Evolutionary conservation across 2,888 invertebrate genomes (phyloP).

Genomic region (Alloscopus bannaensis): DNA sequence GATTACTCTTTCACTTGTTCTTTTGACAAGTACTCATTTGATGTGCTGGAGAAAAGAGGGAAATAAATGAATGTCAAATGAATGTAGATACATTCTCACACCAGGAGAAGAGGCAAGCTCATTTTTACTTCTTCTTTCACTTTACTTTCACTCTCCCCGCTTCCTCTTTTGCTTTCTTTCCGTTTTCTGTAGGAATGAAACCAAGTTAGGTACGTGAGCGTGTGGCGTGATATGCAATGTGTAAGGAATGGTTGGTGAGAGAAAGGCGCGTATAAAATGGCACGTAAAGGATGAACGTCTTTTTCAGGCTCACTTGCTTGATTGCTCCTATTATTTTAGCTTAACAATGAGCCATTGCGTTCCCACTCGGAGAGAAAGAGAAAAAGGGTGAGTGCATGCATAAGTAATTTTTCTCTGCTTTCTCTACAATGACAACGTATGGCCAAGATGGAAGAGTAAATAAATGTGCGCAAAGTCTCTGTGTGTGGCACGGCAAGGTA

Average conservation of each 20-base stretch:
- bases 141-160: not conserved
- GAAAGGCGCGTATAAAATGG: not conserved
- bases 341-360: conserved; percentile 14
- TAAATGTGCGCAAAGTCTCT: too few relatives aligned
- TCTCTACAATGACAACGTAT: too few relatives aligned
- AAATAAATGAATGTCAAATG: conserved; percentile 58
- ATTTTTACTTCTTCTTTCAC: conserved; percentile 34
- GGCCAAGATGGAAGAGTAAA: too few relatives aligned
- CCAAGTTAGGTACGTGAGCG: too few relatives aligned
- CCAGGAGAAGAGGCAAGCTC: conserved; percentile 27
- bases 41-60: conserved; percentile 4
- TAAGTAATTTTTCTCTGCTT: conserved; percentile 45
- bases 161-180: conserved; percentile 3
- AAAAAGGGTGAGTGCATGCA: conserved; percentile 26
- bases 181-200: too few relatives aligned
- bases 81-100: conserved; percentile 18
- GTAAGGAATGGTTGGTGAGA: conserved; percentile 4
- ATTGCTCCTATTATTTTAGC: conserved; percentile 50
- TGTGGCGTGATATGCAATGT: not conserved
- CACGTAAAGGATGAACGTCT: conserved; percentile 12
- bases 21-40: conserved; percentile 53
- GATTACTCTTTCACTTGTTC: conserved; percentile 49
- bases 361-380: conserved; percentile 3
- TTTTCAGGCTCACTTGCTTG: conserved; percentile 36
- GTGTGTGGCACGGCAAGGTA: conserved; percentile 18